These are phyloP conservation scores for Lasiommata megera DNA, from an alignment of 2,888 invertebrate species.

Conservation along the genomic window DNA sequence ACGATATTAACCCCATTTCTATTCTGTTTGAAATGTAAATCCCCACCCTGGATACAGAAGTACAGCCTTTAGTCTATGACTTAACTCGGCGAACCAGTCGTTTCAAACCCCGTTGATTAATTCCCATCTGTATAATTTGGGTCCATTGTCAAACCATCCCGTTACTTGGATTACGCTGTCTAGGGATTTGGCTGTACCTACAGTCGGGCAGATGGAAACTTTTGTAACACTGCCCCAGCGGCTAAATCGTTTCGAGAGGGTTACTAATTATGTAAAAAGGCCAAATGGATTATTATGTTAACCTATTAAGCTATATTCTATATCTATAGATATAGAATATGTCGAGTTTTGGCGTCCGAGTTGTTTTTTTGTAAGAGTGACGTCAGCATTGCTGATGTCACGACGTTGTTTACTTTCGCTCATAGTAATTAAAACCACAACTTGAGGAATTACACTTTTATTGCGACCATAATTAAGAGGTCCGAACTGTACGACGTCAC, in stretches of 20 bases:
- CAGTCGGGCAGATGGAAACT: conserved; percentile 16
- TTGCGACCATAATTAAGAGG: too few relatives aligned
- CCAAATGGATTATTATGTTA: not conserved
- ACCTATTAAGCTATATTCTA: not conserved
- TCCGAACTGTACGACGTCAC: too few relatives aligned
- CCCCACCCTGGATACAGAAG: conserved; percentile 12
- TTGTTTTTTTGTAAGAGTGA: too few relatives aligned
- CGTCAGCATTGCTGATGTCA: too few relatives aligned
- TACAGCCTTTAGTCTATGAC: conserved; percentile 26
- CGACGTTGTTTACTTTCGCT: too few relatives aligned
- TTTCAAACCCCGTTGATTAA: conserved; percentile 42
- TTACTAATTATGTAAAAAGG: not conserved
- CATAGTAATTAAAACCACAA: too few relatives aligned
- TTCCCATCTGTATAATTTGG: conserved; percentile 49
- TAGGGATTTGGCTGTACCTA: conserved; percentile 30
- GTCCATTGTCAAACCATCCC: conserved; percentile 40
- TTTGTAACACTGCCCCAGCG: conserved; percentile 11
- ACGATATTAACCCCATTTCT: conserved; percentile 23
- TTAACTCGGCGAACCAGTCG: conserved; percentile 30
- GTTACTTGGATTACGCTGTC: conserved; percentile 35
- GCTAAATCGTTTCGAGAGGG: conserved; percentile 4
- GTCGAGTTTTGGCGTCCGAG: too few relatives aligned
- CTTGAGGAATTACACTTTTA: too few relatives aligned
- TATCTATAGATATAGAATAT: too few relatives aligned
- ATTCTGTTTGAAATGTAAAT: conserved; percentile 27